Evolutionary conservation across 2,888 invertebrate genomes (phyloP), one percentile per base, ranked within the genome.

Genomic region (Aricia artaxerxes): DNA sequence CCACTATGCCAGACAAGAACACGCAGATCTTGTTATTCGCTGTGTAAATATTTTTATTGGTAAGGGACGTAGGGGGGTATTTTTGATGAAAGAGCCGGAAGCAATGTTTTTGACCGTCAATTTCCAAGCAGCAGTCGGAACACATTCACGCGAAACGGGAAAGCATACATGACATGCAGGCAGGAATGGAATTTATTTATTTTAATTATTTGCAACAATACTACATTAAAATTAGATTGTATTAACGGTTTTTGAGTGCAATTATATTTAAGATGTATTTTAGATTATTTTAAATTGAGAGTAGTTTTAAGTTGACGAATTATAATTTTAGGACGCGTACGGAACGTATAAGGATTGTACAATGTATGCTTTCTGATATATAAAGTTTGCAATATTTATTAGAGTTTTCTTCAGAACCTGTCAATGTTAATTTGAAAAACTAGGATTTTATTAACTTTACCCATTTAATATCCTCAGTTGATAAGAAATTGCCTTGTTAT

Each of bases 281-380:
- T 78, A 78, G 78, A 78, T 78, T 69, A 69, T 78, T 78, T 78
- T 76, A 57, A 80, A 79, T 40, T 61, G 38, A 64, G 9, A 73
- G 31, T 79, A 79, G 77, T 38, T 60, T 78, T 76, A 80, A 73
- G 77, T 78, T 79, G 73, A 78, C 77, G 78, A 77, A 78, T 75
- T 73, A 79, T 69, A 72, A 79, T 80, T 80, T 78, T 78, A 79
- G 78, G 35, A 73, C 72, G 64, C 79, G 83, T 82, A 82, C 79
- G 81, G 79, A 79, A 82, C 82, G 83, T 83, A 82, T 80, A 82
- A 78, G 82, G 82, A 83, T 86, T 86, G 85, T 83, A 81, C 82
- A 86, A 85, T 89, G 90, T 91, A 90, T 90, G 90, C 89, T 89
- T 90, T 89, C 89, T 87, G 85, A 85, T 88, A 86, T 87, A 85